Evolutionary conservation across 35 echinoderm and acorn worm genomes (phyloP), one percentile per base, ranked within the genome.

Genomic region (Stichopus chloronotus): DNA sequence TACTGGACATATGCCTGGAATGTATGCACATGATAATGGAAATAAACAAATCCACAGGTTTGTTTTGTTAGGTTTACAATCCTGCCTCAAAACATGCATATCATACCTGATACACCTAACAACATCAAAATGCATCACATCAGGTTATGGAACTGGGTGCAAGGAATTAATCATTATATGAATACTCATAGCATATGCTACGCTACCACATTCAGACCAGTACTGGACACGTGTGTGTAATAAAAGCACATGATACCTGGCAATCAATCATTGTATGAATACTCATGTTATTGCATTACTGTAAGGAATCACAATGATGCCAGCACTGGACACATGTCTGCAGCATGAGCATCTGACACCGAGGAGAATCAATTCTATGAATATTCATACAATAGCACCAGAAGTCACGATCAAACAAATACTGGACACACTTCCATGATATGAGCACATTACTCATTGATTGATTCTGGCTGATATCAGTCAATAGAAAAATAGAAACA

Each of bases 291-390:
- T n/a, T 88, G 22, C 87, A 58, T 52, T 88, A 88, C 87, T 88
- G 56, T 23, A 17, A 43, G 61, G 55, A 60, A 71, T 61, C 87
- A 65, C 87, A 24, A 54, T 89, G 7, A 25, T 59, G 87, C 87
- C 87, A 89, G 87, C 71, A 89, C 87, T 89, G 87, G 61, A 89
- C 87, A n/a, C 87, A 89, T 10, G 87, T 89, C 87, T 89, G 8
- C 5, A 85, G 16, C 30, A 72, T 21, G 4, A 43, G 30, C 3
- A 43, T 3, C 30, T 43, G 30, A 43, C 30, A 43, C 30, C 3
- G 30, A 3, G 30, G 30, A 43, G 30, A n/a, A n/a, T 43, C 30
- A 43, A 43, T 43, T 43, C n/a, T 43, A 43, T 43, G 30, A 43
- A 43, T 43, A 43, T 43, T 43, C 30, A 43, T 43, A 43, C 30